These are phyloP conservation scores for Marcusenius ussheri DNA, from an alignment of 2,113 vertebrate species.

Conservation along the genomic window DNA sequence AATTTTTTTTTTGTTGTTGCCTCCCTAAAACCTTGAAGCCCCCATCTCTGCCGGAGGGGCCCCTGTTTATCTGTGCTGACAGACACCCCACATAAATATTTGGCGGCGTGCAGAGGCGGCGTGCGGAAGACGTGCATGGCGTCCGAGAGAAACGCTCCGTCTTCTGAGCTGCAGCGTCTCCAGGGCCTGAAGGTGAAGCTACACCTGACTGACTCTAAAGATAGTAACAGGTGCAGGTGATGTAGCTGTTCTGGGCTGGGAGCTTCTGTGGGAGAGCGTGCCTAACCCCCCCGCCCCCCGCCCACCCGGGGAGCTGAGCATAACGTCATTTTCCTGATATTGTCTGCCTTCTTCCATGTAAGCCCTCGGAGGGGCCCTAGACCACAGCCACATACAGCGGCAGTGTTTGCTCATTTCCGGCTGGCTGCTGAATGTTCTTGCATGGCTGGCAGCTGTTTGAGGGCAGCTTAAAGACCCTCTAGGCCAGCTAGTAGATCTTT, in stretches of 20 bases:
- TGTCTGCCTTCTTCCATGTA: neutral
- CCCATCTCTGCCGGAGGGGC: constrained; percentile 30
- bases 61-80: constrained; percentile 29
- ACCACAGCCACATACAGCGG: neutral
- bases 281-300: neutral
- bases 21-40: constrained; percentile 47
- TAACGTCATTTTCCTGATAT: neutral
- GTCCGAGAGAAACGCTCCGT: neutral
- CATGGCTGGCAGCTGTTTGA: neutral
- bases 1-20: constrained; percentile 45
- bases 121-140: neutral
- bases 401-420: neutral
- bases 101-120: neutral
- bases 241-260: neutral
- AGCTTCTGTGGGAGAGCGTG: neutral
- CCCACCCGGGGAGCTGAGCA: neutral
- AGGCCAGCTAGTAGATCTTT: neutral
- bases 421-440: neutral
- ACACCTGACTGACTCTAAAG: constrained; percentile 5
- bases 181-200: neutral
- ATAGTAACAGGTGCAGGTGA: neutral
- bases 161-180: neutral
- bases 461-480: neutral
- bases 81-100: constrained; percentile 9
- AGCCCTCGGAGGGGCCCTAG: neutral